Base-by-base conservation (phyloP, 2,113 vertebrate genomes). In the Pipa parva region DNA sequence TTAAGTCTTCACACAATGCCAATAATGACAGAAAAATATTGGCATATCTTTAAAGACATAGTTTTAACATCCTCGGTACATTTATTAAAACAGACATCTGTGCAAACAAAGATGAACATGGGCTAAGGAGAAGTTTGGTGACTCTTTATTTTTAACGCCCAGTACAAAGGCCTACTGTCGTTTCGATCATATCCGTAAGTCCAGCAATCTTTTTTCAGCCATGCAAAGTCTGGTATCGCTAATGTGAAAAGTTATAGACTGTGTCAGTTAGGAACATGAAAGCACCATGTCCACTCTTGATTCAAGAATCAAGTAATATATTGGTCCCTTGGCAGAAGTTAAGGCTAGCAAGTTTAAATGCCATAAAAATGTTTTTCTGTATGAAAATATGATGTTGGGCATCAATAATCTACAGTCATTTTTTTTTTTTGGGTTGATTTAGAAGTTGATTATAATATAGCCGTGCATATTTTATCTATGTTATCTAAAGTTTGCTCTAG, bases 41-140 rank as follows among this genome's bases (percentile, higher is more conserved):
- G 21, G 46, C 46, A 22, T 49, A 10, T 22, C 46, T 24, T 42
- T n/a, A 31, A 42, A 42, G 39, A 15, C 46, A 49, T 49, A 22
- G 21, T 49, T 22, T 7, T 20, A 5, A 2, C 12, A 8, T 49
- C 15, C 46, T 49, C 22, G 15, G 9, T n/a, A 42, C 39, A 42
- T 42, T 49, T 22, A 20, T 17, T 10, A 49, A 49, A 49, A 22
- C 18, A 49, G 65, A 70, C 66, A 70, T 70, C 57, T 61, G 66
- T 61, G 9, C 24, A 61, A 52, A 70, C 66, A 70, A 61, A 51
- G 28, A 46, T 49, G 2, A 9, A 29, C 15, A 68, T 5, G 66
- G 52, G 66, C 61, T 70, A 70, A 70, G 27, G 58, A 60, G 66
- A 24, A 13, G 48, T 37, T 39, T 25, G 65, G 26, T n/a, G n/a